These are phyloP conservation scores for Actenoides hombroni DNA, from an alignment of 2,113 vertebrate genomes.

Conservation along the genomic window DNA sequence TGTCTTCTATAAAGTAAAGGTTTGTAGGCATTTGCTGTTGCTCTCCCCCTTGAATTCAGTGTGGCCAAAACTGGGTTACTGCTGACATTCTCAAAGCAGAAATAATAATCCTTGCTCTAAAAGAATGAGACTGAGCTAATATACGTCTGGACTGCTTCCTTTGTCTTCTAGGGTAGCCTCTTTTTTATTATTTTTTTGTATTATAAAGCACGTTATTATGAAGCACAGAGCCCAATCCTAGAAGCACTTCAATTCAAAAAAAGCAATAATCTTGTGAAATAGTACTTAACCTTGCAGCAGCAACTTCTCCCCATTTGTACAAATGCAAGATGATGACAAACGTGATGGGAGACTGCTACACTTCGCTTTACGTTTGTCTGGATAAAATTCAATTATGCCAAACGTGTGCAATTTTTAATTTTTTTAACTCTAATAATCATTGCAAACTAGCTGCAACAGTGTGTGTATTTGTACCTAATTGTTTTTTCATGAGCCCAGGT, in stretches of 20 bases:
- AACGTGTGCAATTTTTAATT: neutral
- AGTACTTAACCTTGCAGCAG: neutral
- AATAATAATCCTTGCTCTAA: constrained; percentile 37
- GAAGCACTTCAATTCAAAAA: neutral
- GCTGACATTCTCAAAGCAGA: constrained; percentile 25
- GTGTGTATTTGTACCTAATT: neutral
- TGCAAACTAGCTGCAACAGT: neutral
- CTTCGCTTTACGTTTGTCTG: neutral
- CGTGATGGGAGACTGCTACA: neutral
- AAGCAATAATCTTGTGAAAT: neutral
- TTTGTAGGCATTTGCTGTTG: constrained; percentile 36
- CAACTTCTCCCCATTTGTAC: neutral
- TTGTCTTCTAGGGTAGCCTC: neutral
- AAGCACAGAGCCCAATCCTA: neutral
- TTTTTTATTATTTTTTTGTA: neutral
- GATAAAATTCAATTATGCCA: neutral
- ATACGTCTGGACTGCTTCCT: neutral
- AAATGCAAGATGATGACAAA: neutral
- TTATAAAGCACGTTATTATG: neutral
- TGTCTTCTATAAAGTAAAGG: constrained; percentile 36
- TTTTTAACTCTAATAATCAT: neutral
- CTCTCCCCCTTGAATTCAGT: constrained; percentile 3
- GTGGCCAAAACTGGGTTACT: constrained; percentile 27
- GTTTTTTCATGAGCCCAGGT: neutral
- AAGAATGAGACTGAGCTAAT: constrained; percentile 38